Evolutionary conservation across 2,113 vertebrate species (phyloP).

Genomic region (Dromiciops gliroides): DNA sequence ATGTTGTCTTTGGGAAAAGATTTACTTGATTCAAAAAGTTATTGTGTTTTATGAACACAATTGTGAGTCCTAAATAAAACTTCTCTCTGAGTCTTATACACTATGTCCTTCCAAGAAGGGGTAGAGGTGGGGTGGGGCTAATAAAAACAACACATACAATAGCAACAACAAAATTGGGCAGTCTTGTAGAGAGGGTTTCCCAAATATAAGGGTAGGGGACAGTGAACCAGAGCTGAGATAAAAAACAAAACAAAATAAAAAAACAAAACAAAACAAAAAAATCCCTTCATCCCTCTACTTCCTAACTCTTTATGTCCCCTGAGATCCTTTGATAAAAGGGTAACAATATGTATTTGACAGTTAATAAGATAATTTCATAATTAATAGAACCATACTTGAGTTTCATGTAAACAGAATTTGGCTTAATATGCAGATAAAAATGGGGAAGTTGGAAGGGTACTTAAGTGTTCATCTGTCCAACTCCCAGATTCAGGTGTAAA

Average conservation of each 20-base stretch:
- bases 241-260: too few species aligned
- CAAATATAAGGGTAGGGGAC: not conserved
- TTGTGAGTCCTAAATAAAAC: not conserved
- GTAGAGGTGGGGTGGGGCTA: not conserved
- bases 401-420: conserved; percentile 31
- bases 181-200: not conserved
- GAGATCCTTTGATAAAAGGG: not conserved
- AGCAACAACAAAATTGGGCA: not conserved
- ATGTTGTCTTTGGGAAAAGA: not conserved
- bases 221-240: not conserved
- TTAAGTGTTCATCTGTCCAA: conserved; percentile 35
- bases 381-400: conserved; percentile 17
- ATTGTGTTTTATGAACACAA: not conserved
- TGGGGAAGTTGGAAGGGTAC: conserved; percentile 3
- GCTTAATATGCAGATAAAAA: conserved; percentile 17
- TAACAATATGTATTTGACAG: conserved; percentile 11
- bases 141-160: not conserved
- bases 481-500: conserved; percentile 24
- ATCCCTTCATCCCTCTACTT: not conserved
- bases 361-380: conserved; percentile 31
- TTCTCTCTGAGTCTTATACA: not conserved
- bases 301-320: not conserved
- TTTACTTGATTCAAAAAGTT: not conserved
- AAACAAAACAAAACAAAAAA: too few species aligned
- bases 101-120: not conserved